Percentiles rank a stretch among this genome's conserved stretches.
Evolutionary conservation across 2,888 invertebrate genomes (phyloP).

Genomic region (Sthenelais limicola): DNA sequence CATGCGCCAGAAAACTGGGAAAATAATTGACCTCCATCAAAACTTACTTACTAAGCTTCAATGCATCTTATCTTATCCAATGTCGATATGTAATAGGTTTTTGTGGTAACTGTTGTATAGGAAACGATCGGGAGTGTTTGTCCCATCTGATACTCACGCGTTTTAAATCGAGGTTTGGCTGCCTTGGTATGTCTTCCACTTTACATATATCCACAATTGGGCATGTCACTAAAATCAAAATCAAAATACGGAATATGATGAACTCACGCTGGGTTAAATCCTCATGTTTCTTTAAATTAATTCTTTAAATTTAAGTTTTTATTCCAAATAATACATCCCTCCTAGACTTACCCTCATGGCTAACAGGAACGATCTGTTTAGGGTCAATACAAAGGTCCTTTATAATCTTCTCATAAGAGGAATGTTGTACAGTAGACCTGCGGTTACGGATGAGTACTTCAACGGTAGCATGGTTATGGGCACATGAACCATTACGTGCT

Average conservation of each 20-base stretch:
- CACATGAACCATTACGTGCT: neutral
- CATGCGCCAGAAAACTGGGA: constrained; percentile 22
- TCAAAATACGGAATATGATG: neutral
- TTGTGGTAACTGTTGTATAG: no score
- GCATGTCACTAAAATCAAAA: constrained; percentile 11
- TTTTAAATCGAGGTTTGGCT: constrained; percentile 4
- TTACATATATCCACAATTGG: constrained; percentile 25
- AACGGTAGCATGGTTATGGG: neutral
- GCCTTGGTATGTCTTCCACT: constrained; percentile 7
- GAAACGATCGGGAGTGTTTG: no score
- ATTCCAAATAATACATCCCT: neutral
- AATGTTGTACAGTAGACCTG: neutral
- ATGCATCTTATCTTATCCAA: no score
- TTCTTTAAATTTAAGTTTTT: neutral
- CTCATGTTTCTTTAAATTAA: neutral
- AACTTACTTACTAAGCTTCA: no score
- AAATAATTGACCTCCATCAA: neutral
- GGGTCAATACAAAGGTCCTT: constrained; percentile 10
- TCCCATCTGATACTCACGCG: neutral
- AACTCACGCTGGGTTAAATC: neutral
- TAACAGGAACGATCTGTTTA: neutral
- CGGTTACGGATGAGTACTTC: constrained; percentile 13
- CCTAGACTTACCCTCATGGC: constrained; percentile 12
- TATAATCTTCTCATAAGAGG: neutral
- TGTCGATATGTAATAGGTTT: no score